Evolutionary conservation across 2,113 vertebrate species (phyloP).

Genomic region (Rhinolophus ferrumequinum): DNA sequence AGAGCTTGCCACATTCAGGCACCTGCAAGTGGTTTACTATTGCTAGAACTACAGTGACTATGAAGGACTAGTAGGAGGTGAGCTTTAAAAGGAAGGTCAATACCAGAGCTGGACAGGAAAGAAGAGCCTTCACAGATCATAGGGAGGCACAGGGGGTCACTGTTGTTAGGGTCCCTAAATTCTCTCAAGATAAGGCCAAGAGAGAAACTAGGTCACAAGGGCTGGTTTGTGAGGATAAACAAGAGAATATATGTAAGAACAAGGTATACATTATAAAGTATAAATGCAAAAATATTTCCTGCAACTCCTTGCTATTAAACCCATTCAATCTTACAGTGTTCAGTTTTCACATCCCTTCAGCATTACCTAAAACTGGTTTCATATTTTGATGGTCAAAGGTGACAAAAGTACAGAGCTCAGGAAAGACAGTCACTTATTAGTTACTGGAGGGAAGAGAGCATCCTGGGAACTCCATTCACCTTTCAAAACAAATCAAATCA

Average conservation of each 20-base stretch:
- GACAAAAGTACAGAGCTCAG: not conserved
- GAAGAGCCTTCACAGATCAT: not conserved
- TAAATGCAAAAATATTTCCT: not conserved
- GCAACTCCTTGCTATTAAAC: not conserved
- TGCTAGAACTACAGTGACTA: not conserved
- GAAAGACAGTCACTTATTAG: not conserved
- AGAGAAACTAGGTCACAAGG: not conserved
- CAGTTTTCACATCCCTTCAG: not conserved
- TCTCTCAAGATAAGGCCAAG: not conserved
- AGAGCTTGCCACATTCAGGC: not conserved
- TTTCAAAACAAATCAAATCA: slow-evolving; percentile 7
- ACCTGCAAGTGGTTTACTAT: not conserved
- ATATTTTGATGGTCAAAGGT: not conserved
- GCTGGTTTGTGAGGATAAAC: not conserved
- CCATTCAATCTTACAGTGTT: not conserved
- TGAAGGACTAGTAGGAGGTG: not conserved
- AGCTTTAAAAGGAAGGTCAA: slow-evolving; percentile 27
- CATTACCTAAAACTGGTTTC: not conserved
- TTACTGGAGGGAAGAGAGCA: not conserved
- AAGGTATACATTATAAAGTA: not conserved
- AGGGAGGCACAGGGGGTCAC: not conserved
- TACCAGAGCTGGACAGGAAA: not conserved
- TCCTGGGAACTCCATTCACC: not conserved
- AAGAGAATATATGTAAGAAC: not conserved
- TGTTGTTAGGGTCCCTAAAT: not conserved